phyloP scores from a whole-genome alignment of 2,797 vertebrate genomes.

The Cetoscarus ocellatus region DNA sequence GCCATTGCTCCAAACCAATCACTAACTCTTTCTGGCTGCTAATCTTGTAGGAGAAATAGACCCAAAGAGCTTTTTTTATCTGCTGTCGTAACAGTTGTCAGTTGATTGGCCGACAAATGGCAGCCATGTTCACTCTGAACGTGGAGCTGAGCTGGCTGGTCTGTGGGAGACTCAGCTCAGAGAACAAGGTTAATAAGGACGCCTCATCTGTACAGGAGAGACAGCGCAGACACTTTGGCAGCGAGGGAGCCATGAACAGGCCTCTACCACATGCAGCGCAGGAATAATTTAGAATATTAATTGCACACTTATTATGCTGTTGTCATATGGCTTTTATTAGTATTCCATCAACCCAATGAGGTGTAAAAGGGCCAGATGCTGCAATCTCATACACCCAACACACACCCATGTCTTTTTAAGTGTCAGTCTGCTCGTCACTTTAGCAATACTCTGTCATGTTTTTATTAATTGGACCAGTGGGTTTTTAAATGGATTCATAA shows the following conservation, averaged over 20 bases:
- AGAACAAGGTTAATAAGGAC: slow-evolving; percentile 81
- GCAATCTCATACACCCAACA: slow-evolving; percentile 65
- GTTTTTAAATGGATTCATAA: slow-evolving; percentile 64
- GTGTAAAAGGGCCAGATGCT: slow-evolving; percentile 80
- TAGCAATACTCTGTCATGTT: slow-evolving; percentile 53
- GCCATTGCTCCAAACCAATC: slow-evolving; percentile 31
- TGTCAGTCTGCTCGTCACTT: slow-evolving; percentile 61
- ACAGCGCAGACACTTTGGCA: slow-evolving; percentile 64
- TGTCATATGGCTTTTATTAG: slow-evolving; percentile 85
- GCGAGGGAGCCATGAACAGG: slow-evolving; percentile 59
- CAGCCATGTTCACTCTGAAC: neutral
- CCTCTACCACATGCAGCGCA: slow-evolving; percentile 67
- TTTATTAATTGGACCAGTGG: slow-evolving; percentile 72
- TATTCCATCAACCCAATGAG: slow-evolving; percentile 83
- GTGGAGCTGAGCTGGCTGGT: slow-evolving; percentile 26
- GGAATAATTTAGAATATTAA: slow-evolving; percentile 85
- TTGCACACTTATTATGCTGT: slow-evolving; percentile 81
- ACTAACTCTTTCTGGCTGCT: slow-evolving; percentile 12
- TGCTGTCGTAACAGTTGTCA: slow-evolving; percentile 39
- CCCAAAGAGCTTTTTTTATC: slow-evolving; percentile 40
- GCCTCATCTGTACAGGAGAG: slow-evolving; percentile 55
- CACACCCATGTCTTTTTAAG: slow-evolving; percentile 8
- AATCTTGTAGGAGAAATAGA: slow-evolving; percentile 11
- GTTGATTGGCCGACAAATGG: slow-evolving; percentile 36
- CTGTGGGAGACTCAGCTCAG: slow-evolving; percentile 29